phyloP scores from a whole-genome alignment of 2,113 vertebrate species.

The Oryzias woworae region DNA sequence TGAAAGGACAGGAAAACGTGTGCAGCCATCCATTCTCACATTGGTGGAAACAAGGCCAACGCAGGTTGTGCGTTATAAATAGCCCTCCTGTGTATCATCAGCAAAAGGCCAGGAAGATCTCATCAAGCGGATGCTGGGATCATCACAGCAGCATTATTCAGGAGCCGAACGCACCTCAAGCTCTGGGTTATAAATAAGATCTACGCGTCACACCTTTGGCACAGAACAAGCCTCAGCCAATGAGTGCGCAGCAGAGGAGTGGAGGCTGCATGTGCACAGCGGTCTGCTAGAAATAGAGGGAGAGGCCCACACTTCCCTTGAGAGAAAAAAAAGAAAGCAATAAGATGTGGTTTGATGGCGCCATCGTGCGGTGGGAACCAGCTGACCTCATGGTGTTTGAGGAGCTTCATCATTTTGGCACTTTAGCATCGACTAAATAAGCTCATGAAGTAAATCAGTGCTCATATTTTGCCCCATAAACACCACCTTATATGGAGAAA shows the following conservation, averaged over 20 bases:
- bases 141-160: no score
- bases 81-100: conserved; percentile 45
- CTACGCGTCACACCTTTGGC: conserved; percentile 6
- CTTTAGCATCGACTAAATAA: no score
- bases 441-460: no score
- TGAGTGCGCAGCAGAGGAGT: conserved; percentile 9
- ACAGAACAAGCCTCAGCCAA: conserved; percentile 7
- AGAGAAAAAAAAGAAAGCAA: background rate
- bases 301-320: conserved; percentile 45
- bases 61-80: conserved; percentile 54
- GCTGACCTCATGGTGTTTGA: background rate
- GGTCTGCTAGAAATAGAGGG: conserved; percentile 46
- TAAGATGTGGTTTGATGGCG: conserved; percentile 23
- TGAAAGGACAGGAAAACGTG: conserved; percentile 48
- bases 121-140: no score
- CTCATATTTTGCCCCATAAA: no score
- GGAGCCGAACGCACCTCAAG: no score
- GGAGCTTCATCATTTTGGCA: background rate
- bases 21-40: conserved; percentile 58
- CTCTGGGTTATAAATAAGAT: background rate
- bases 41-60: conserved; percentile 61
- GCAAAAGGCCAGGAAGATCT: conserved; percentile 1
- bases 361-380: conserved; percentile 38
- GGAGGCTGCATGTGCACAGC: conserved; percentile 12
- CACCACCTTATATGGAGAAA: no score